Percentiles rank a stretch among this genome's conserved stretches.
Conservation (phyloP, 2,888 invertebrate genomes). For the Gastrophysa polygoni region DNA sequence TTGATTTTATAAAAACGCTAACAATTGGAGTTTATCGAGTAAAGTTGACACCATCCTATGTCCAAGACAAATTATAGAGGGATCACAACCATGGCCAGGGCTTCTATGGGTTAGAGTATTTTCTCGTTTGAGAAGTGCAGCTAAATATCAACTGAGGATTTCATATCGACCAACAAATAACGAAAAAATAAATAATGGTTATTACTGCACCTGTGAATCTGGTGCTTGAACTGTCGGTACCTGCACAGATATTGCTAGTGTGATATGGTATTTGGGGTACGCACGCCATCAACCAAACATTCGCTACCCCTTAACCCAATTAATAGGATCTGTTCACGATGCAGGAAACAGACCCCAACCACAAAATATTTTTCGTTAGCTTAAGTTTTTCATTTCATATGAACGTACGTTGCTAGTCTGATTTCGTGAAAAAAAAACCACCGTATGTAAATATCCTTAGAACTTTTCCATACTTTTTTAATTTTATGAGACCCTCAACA, state of each 20-base stretch:
- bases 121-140: constrained; percentile 1
- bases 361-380: background rate
- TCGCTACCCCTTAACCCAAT: constrained; percentile 3
- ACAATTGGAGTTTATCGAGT: constrained; percentile 7
- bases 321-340: background rate
- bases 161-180: constrained; percentile 7
- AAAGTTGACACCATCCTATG: constrained; percentile 5
- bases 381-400: no score
- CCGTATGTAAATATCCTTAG: no score
- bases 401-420: no score
- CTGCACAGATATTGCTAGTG: constrained; percentile 13
- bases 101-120: constrained; percentile 3
- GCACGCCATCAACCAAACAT: constrained; percentile 9
- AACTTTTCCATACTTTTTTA: background rate
- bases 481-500: no score
- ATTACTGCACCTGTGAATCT: constrained; percentile 9
- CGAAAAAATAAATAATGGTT: constrained; percentile 1
- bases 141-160: constrained; percentile 11
- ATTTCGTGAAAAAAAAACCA: no score
- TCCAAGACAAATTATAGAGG: constrained; percentile 7
- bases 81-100: constrained; percentile 4
- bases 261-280: constrained; percentile 6
- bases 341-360: constrained; percentile 1
- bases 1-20: constrained; percentile 2
- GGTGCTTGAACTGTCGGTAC: constrained; percentile 7